Conservation (phyloP, 1,140 invertebrate genomes). For the Leptinotarsa lineolata region DNA sequence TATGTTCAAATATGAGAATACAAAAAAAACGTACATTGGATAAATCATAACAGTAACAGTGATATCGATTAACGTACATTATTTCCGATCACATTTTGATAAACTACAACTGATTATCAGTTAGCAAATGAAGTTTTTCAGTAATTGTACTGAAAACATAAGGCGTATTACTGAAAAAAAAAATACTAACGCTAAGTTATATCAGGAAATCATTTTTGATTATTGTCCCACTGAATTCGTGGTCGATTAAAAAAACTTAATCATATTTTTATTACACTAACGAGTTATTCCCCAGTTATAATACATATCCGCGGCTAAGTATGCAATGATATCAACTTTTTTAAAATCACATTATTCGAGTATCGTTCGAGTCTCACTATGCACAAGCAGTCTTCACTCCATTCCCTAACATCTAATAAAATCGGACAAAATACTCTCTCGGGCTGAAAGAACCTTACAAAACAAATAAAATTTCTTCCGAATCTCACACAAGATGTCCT, state of each 20-base stretch:
- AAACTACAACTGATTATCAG: conserved; percentile 50
- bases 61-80: conserved; percentile 8
- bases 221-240: background rate
- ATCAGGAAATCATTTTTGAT: background rate
- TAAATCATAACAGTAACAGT: conserved; percentile 7
- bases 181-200: conserved; percentile 1
- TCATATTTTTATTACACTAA: background rate
- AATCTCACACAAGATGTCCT: conserved; percentile 56
- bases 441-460: conserved; percentile 42
- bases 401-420: conserved; percentile 9
- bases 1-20: conserved; percentile 35
- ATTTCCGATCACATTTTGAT: conserved; percentile 45
- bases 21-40: background rate
- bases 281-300: background rate
- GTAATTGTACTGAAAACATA: conserved; percentile 7
- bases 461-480: conserved; percentile 52
- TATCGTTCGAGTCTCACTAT: conserved; percentile 15
- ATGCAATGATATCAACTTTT: conserved; percentile 23
- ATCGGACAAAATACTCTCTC: conserved; percentile 22
- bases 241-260: background rate
- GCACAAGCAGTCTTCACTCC: conserved; percentile 20
- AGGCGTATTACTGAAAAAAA: conserved; percentile 10
- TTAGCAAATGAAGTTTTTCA: conserved; percentile 36
- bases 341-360: conserved; percentile 25
- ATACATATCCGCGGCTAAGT: background rate